Percentiles rank a stretch among this genome's conserved stretches.
Conservation (phyloP, 2,888 invertebrate genomes). For the Endomychus coccineus region DNA sequence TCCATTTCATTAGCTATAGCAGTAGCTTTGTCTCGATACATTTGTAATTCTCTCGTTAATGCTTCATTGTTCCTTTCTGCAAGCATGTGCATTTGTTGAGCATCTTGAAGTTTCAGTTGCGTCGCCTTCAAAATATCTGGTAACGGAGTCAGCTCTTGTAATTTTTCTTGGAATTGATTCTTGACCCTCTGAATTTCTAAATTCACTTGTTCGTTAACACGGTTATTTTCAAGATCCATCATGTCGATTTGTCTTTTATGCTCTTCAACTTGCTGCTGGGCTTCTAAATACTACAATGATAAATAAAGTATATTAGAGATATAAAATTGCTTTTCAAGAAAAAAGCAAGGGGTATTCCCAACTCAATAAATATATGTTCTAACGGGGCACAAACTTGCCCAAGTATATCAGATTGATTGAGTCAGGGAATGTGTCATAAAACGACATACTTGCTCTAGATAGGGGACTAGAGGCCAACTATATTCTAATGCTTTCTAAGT, state of each 20-base stretch:
- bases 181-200: constrained; percentile 64
- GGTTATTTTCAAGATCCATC: constrained; percentile 64
- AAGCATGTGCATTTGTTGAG: constrained; percentile 57
- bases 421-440: too few species aligned
- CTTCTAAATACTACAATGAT: constrained; percentile 53
- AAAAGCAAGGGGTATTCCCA: too few species aligned
- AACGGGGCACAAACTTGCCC: too few species aligned
- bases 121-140: constrained; percentile 63
- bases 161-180: constrained; percentile 64
- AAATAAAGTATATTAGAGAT: constrained; percentile 10
- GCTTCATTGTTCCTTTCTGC: constrained; percentile 62
- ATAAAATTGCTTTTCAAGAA: too few species aligned
- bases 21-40: constrained; percentile 46
- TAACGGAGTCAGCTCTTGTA: constrained; percentile 60
- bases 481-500: too few species aligned
- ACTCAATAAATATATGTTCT: too few species aligned
- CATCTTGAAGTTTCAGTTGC: constrained; percentile 59
- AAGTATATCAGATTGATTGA: too few species aligned
- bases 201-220: constrained; percentile 64
- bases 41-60: constrained; percentile 55
- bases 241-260: constrained; percentile 60
- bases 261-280: constrained; percentile 64
- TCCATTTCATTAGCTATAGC: constrained; percentile 46
- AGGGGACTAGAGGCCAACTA: too few species aligned
- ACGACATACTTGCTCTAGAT: too few species aligned